phyloP scores from a whole-genome alignment of 2,888 invertebrate species.

The Zygogramma bicolorata region DNA sequence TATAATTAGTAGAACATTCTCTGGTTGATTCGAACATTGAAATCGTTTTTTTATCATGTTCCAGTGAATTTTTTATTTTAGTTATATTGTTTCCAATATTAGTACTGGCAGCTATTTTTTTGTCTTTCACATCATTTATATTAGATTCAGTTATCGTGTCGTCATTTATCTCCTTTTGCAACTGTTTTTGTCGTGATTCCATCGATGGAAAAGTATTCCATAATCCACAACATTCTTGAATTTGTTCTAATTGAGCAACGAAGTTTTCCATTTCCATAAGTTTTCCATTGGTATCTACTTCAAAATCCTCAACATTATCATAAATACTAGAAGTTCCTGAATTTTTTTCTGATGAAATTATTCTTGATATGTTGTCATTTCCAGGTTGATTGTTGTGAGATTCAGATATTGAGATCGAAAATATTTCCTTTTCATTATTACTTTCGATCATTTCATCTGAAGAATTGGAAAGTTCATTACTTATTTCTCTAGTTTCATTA shows the following conservation, averaged over 20 bases:
- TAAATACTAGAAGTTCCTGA: conserved; percentile 34
- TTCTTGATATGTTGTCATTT: not conserved
- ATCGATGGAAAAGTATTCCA: conserved; percentile 35
- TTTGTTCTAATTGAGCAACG: conserved; percentile 47
- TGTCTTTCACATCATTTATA: not conserved
- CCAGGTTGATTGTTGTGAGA: not conserved
- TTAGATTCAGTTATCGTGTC: not conserved
- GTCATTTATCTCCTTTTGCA: too few relatives aligned
- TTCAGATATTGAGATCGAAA: not conserved
- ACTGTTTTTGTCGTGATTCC: not conserved
- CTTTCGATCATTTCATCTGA: not conserved
- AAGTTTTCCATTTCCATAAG: conserved; percentile 52
- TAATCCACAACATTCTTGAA: conserved; percentile 49
- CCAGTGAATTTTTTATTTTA: not conserved
- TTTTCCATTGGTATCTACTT: conserved; percentile 40
- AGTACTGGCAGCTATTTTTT: not conserved
- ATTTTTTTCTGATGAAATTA: not conserved
- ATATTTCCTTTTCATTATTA: not conserved
- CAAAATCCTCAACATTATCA: conserved; percentile 39
- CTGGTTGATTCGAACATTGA: not conserved
- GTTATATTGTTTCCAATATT: not conserved
- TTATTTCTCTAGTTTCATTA: not conserved
- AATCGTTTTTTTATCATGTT: conserved; percentile 4
- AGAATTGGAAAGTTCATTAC: not conserved
- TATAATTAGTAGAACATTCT: conserved; percentile 60